Evolutionary conservation across 2,888 invertebrate species (phyloP), one percentile per base, ranked within the genome.

Genomic region (Chydorus sphaericus): DNA sequence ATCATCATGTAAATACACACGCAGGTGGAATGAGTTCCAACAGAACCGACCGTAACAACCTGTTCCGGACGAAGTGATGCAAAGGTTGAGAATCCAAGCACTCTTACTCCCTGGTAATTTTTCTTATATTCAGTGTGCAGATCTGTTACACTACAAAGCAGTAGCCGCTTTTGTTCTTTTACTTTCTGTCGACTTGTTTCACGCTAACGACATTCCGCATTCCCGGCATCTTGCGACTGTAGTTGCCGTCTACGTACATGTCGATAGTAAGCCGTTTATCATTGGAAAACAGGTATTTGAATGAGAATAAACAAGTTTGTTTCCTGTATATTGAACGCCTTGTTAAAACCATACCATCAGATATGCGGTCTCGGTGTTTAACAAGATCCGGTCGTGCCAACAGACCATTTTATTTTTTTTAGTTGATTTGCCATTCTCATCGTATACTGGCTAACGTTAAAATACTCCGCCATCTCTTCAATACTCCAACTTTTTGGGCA

Each of bases 1-100:
- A n/a, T n/a, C n/a, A n/a, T n/a, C n/a, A n/a, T n/a, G n/a, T 44
- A 44, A 11, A 44, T n/a, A 28, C 44, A 44, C 23, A 44, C 44
- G 10, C 44, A 23, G n/a, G 28, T 28, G n/a, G 44, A 44, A 23
- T 44, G 44, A 5, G 44, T 44, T n/a, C 44, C 44, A n/a, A 23
- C 28, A 6, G 44, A 20, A 23, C 44, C 44, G 4, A 44, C 44
- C 23, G 23, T 44, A 4, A 44, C 10, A 28, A 44, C 44, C 14
- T 44, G 14, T 14, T 23, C 44, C 23, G 44, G 44, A 11, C 44
- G 10, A 10, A 23, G 20, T 44, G 4, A 20, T 4, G 26, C 16
- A 18, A 44, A 44, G 2, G 16, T 4, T 2, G 44, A 16, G 2
- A 44, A 20, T 20, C 20, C 20, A 6, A 16, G 26, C 2, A 26